Base-by-base conservation (phyloP, 1,140 invertebrate species). In the honey bee (Apis mellifera) region DNA sequence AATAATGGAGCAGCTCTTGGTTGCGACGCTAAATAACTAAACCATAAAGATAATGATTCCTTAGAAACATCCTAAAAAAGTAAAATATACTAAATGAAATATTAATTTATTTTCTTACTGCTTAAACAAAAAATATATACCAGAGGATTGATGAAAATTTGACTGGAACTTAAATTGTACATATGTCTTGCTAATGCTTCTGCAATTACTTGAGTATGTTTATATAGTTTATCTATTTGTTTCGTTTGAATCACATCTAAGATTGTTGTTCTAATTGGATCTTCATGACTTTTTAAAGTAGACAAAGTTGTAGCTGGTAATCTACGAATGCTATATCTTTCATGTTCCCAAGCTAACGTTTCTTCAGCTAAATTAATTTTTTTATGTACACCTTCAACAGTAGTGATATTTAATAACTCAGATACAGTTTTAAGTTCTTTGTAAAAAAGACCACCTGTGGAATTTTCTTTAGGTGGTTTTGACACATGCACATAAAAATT, bases 311-410 rank as follows among this genome's bases (percentile, higher is more conserved):
- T 97, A 0, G 98, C 98, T 48, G 98, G 97, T 81, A 99, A 95
- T 83, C 98, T 95, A 82, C 97, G 96, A 87, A 99, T 98, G 91
- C 98, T 99, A 92, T 97, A 99, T 89, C 98, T 95, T 93, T 99
- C 99, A 91, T 99, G 99, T 92, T 99, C 99, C 99, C 99, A 99
- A 0, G 98, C 97, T 54, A 99, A 92, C 76, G 96, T 95, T 78
- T 98, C 97, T 73, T 99, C 98, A 1, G 98, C 98, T n/a, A 99
- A 94, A 95, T 99, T 99, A 85, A 99, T 99, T 95, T 99, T 99
- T 93, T 99, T 99, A 90, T 99, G 98, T 19, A 98, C 95, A 71
- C 98, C 95, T 88, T 98, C 96, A 48, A 98, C 95, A 9, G 95
- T 95, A 1, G 96, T 89, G 9, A 90, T 86, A 0, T 91, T 94